Percentiles rank a stretch among this genome's conserved stretches.
These are phyloP conservation scores for Lycophotia porphyrea DNA, from an alignment of 2,888 invertebrate genomes.

Conservation along the genomic window DNA sequence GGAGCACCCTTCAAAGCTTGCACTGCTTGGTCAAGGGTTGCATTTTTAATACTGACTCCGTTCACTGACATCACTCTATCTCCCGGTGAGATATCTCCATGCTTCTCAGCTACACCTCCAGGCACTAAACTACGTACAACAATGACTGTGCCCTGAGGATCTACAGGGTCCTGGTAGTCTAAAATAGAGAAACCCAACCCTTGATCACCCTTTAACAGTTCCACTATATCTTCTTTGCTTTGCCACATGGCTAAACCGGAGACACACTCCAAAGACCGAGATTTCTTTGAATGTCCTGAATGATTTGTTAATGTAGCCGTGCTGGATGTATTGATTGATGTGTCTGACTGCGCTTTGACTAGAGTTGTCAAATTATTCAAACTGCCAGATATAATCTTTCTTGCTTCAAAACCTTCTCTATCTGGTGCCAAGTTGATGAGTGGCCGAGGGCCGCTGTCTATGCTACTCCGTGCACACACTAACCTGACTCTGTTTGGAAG, in stretches of 20 bases:
- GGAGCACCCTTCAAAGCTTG: constrained; percentile 98
- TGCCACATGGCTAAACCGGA: constrained; percentile 99
- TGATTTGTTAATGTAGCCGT: constrained; percentile 94
- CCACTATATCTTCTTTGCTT: constrained; percentile 97
- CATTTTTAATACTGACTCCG: constrained; percentile 96
- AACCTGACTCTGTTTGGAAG: constrained; percentile 97
- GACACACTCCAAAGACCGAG: constrained; percentile 98
- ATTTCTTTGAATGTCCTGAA: constrained; percentile 92
- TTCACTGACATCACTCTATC: constrained; percentile 98
- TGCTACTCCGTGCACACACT: constrained; percentile 95
- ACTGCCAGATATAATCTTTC: constrained; percentile 96
- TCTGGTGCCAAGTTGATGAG: constrained; percentile 95
- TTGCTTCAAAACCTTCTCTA: constrained; percentile 94
- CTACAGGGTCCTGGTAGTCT: constrained; percentile 99
- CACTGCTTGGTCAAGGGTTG: constrained; percentile 98
- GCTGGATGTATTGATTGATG: constrained; percentile 96
- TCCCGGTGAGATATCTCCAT: constrained; percentile 98
- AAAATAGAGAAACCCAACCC: constrained; percentile 99
- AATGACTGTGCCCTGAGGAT: constrained; percentile 98
- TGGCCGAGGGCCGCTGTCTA: constrained; percentile 92
- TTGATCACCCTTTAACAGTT: constrained; percentile 97
- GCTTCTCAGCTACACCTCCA: constrained; percentile 98
- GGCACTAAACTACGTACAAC: constrained; percentile 99
- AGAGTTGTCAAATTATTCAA: constrained; percentile 95
- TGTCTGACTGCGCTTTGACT: constrained; percentile 98